phyloP scores from a whole-genome alignment of 64 coral and sea anemone species.

The Pachyseris speciosa region DNA sequence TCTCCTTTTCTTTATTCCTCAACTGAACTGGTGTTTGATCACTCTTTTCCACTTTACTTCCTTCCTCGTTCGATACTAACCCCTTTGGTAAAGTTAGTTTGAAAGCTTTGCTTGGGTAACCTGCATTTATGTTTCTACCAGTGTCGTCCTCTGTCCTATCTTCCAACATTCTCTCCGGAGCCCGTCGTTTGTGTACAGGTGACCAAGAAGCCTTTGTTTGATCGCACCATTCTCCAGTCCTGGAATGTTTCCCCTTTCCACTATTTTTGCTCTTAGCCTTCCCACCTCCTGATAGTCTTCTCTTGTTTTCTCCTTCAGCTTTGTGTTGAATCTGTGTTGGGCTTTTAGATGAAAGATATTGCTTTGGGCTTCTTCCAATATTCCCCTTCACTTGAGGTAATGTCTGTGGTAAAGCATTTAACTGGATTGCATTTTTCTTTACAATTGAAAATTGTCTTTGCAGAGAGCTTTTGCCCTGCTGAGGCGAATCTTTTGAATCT shows the following conservation, averaged over 20 bases:
- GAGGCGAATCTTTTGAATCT: background rate
- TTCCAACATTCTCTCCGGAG: background rate
- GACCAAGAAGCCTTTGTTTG: slow-evolving; percentile 3
- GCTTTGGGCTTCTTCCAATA: background rate
- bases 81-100: background rate
- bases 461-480: background rate
- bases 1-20: background rate
- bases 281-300: slow-evolving; percentile 16
- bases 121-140: background rate
- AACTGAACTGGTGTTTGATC: background rate
- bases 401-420: slow-evolving; percentile 36
- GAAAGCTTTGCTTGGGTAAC: background rate
- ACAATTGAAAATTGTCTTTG: slow-evolving; percentile 61
- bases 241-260: background rate
- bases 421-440: slow-evolving; percentile 55
- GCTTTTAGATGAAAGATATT: background rate
- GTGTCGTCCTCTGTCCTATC: background rate
- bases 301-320: slow-evolving; percentile 1
- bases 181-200: slow-evolving; percentile 25
- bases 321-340: background rate
- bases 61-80: slow-evolving; percentile 2
- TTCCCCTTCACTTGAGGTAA: background rate
- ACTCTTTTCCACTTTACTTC: background rate
- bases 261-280: background rate
- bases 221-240: background rate